Conservation (phyloP, 1,140 invertebrate genomes). For the Paracyclopina nana region DNA sequence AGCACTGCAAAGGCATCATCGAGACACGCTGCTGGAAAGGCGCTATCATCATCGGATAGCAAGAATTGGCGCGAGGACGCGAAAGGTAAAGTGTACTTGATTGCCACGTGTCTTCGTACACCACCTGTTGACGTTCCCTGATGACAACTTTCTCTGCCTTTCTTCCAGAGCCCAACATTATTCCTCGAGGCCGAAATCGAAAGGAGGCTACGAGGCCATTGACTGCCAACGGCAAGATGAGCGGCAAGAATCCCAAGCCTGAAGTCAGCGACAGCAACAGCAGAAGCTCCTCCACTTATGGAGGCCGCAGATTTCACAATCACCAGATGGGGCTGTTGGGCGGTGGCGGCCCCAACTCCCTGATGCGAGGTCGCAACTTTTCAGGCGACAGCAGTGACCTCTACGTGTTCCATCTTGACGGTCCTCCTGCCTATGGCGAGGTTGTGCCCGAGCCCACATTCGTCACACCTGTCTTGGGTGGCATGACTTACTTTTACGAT, state of each 20-base stretch:
- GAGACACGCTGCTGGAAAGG: not conserved
- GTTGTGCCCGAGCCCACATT: conserved; percentile 1
- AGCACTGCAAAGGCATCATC: not conserved
- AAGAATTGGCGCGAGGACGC: not conserved
- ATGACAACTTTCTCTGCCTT: not conserved
- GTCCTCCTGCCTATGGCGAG: conserved; percentile 10
- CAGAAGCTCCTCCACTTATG: no score
- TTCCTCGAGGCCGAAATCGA: no score
- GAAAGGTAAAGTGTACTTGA: not conserved
- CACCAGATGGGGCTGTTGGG: no score
- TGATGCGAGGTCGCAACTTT: no score
- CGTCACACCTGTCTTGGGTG: conserved; percentile 12
- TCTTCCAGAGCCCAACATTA: not conserved
- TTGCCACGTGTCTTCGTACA: not conserved
- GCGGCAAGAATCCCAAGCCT: not conserved
- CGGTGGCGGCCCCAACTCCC: no score
- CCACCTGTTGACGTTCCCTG: not conserved
- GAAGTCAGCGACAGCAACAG: not conserved
- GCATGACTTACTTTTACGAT: conserved; percentile 11
- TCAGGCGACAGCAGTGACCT: not conserved
- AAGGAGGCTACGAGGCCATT: no score
- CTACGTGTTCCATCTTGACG: not conserved
- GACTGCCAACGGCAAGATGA: no score
- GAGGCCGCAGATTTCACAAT: no score
- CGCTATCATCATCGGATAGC: not conserved